Base-by-base conservation (phyloP, 2,888 invertebrate genomes). In the Acrocera orbiculus region DNA sequence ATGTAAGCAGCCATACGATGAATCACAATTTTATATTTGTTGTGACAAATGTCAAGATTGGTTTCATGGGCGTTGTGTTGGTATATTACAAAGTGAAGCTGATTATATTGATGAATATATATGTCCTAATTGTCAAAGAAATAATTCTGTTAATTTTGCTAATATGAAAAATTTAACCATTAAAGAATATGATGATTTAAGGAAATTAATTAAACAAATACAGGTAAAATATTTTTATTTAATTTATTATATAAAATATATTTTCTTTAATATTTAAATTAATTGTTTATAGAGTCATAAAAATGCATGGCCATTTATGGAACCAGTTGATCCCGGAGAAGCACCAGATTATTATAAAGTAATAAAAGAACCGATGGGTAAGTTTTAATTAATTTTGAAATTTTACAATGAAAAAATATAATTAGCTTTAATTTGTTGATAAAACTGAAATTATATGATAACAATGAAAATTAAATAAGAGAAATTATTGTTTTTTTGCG, bases 11-110 rank as follows among this genome's bases (percentile, higher is more conserved):
- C 93, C 93, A 10, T 96, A 96, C 56, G 93, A 96, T 62, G 90
- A 92, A 63, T 85, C 89, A 52, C 89, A 92, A 61, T 96, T 96
- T 69, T 98, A 96, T 61, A 93, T 98, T 51, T 95, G 93, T 55
- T 98, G 98, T 59, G 98, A 98, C 64, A 77, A 82, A 42, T 98
- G 98, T 61, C 90, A 95, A 60, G 95, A 92, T 61, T 98, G 98
- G 98, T 96, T 93, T 65, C 96, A 96, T 59, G 95, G 95, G 6
- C 72, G 86, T 37, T 96, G 96, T 61, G 95, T 96, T 27, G 95
- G 95, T 24, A 86, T 92, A 50, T 62, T 89, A 31, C 89, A 87
- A 52, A 83, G 85, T 4, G 90, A 90, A 56, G 93, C 90, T 15
- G 87, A 92, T 53, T 81, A 81, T 47, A 87, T 95, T 46, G 93